These are phyloP conservation scores for Etheostoma cragini DNA, from an alignment of 2,113 vertebrate genomes.

Conservation along the genomic window DNA sequence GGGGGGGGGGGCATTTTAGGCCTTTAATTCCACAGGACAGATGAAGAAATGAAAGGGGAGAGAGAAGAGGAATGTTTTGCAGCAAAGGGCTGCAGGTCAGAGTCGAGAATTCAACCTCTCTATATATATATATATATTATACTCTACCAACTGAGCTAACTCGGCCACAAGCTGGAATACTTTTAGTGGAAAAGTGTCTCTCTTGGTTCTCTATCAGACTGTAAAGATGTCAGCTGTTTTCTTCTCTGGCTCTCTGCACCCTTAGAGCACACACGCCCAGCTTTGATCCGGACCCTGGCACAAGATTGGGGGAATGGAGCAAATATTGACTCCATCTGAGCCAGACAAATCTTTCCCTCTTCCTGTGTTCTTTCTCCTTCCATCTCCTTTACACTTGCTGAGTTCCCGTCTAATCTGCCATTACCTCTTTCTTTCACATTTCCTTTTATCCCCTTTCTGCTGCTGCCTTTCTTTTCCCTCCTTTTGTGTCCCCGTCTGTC, in stretches of 20 bases:
- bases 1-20: too few relatives aligned
- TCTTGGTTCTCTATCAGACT: slow-evolving; percentile 21
- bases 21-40: too few relatives aligned
- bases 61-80: too few relatives aligned
- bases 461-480: slow-evolving; percentile 61
- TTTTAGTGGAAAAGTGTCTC: slow-evolving; percentile 28
- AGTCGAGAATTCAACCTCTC: too few relatives aligned
- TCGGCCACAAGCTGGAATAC: not conserved
- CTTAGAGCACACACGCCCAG: slow-evolving; percentile 40
- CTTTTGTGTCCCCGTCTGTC: slow-evolving; percentile 69
- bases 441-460: slow-evolving; percentile 73
- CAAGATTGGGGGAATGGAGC: slow-evolving; percentile 76
- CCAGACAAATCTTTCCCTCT: slow-evolving; percentile 63
- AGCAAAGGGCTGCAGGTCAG: too few relatives aligned
- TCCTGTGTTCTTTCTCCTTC: slow-evolving; percentile 43
- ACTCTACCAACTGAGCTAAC: too few relatives aligned
- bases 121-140: too few relatives aligned
- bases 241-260: slow-evolving; percentile 33
- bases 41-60: too few relatives aligned
- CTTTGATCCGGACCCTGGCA: slow-evolving; percentile 74
- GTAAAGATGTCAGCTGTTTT: slow-evolving; percentile 49
- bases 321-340: slow-evolving; percentile 84
- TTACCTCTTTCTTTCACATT: slow-evolving; percentile 69
- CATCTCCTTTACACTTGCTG: slow-evolving; percentile 59
- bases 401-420: slow-evolving; percentile 67